These are phyloP conservation scores for Drymodes brunneopygia DNA, from an alignment of 2,113 vertebrate genomes.

Conservation along the genomic window DNA sequence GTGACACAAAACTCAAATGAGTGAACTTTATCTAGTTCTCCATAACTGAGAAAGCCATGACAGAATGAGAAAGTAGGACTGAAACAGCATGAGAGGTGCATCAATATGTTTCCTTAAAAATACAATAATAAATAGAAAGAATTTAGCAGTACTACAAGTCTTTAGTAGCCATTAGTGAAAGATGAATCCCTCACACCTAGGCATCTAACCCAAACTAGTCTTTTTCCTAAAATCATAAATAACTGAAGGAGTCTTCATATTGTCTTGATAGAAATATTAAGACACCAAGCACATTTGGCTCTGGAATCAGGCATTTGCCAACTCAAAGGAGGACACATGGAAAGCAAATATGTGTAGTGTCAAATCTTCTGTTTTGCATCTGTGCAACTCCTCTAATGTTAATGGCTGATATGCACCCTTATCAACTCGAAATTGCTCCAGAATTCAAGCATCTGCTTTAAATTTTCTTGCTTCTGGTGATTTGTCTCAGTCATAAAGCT, in stretches of 20 bases:
- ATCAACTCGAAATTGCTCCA: neutral
- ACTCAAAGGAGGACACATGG: neutral
- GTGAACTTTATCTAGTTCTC: neutral
- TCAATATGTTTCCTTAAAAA: neutral
- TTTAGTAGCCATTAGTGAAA: neutral
- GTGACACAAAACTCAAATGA: neutral
- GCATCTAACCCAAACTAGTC: neutral
- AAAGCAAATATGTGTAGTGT: neutral
- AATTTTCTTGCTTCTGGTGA: neutral
- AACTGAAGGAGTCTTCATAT: neutral
- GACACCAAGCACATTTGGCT: neutral
- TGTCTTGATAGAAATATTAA: neutral
- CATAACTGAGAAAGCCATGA: neutral
- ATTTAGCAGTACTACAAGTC: neutral
- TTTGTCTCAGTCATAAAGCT: conserved; percentile 16
- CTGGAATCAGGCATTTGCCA: neutral
- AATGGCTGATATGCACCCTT: neutral
- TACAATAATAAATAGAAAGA: neutral
- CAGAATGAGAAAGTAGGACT: neutral
- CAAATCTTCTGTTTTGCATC: neutral
- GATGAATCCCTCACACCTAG: neutral
- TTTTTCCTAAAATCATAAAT: neutral
- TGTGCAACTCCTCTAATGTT: neutral
- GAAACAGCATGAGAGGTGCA: neutral
- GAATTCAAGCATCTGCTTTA: neutral